A percentile compares a stretch with the other conserved stretches of the same genome.
Evolutionary conservation across 2,797 vertebrate genomes (phyloP).

Genomic region (Sebastes nivosus): DNA sequence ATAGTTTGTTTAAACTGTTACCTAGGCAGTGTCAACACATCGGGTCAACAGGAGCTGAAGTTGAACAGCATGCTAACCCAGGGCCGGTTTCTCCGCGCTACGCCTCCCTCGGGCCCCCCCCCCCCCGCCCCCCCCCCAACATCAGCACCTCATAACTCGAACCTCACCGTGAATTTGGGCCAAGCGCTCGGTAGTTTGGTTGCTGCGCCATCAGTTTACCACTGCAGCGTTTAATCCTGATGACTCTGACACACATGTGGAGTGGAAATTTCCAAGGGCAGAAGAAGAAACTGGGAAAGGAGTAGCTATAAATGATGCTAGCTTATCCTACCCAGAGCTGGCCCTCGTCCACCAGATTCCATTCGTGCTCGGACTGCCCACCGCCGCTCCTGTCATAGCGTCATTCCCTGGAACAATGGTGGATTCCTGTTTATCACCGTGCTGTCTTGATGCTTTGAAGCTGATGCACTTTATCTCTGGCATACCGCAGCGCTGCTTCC

Average conservation of each 20-base stretch:
- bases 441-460: conserved; percentile 55
- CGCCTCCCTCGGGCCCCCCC: background rate
- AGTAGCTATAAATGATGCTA: conserved; percentile 39
- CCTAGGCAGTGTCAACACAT: conserved; percentile 78
- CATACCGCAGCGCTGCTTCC: conserved; percentile 55
- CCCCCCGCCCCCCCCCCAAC: conserved; percentile 11
- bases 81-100: background rate
- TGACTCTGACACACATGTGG: conserved; percentile 58
- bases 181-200: conserved; percentile 54
- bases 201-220: conserved; percentile 36
- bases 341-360: conserved; percentile 71
- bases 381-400: conserved; percentile 55
- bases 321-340: conserved; percentile 55
- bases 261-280: conserved; percentile 72
- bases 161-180: conserved; percentile 36
- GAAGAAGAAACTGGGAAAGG: conserved; percentile 40
- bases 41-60: conserved; percentile 79
- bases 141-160: conserved; percentile 66
- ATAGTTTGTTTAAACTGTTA: conserved; percentile 80
- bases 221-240: conserved; percentile 41
- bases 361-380: conserved; percentile 70
- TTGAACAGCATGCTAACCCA: conserved; percentile 54
- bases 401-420: conserved; percentile 77
- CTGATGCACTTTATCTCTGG: conserved; percentile 59
- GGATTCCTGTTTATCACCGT: conserved; percentile 77